phyloP scores from a whole-genome alignment of 2,888 invertebrate species.

The Cataglyphis altisquamis region DNA sequence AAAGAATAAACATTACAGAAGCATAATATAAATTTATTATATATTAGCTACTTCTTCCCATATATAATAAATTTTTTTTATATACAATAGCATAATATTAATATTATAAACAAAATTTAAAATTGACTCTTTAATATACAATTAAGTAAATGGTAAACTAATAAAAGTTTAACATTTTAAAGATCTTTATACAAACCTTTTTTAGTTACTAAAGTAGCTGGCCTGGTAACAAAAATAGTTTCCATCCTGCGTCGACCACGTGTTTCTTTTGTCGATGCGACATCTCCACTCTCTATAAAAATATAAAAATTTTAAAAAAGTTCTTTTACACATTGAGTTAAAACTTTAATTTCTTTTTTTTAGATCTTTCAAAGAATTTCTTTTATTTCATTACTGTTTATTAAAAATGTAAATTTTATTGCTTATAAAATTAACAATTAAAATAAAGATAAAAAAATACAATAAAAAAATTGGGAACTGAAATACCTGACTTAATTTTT shows the following conservation, averaged over 20 bases:
- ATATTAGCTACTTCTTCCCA: background rate
- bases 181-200: slow-evolving; percentile 16
- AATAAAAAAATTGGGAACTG: background rate
- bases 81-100: background rate
- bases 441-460: background rate
- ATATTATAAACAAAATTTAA: background rate
- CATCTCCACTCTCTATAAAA: slow-evolving; percentile 4
- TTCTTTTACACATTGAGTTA: background rate
- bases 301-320: background rate
- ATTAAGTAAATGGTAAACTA: background rate
- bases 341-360: background rate
- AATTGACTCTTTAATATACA: background rate
- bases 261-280: background rate
- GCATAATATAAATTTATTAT: background rate
- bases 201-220: slow-evolving; percentile 14
- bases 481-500: background rate
- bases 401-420: background rate
- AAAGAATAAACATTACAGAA: slow-evolving; percentile 10
- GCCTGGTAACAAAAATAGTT: slow-evolving; percentile 6
- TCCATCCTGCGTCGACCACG: background rate
- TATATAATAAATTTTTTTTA: too few species aligned
- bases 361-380: background rate
- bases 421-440: background rate
- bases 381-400: background rate
- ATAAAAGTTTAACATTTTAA: background rate